Evolutionary conservation across 1,140 invertebrate species (phyloP).

Genomic region (Rhyacophila brunnea): DNA sequence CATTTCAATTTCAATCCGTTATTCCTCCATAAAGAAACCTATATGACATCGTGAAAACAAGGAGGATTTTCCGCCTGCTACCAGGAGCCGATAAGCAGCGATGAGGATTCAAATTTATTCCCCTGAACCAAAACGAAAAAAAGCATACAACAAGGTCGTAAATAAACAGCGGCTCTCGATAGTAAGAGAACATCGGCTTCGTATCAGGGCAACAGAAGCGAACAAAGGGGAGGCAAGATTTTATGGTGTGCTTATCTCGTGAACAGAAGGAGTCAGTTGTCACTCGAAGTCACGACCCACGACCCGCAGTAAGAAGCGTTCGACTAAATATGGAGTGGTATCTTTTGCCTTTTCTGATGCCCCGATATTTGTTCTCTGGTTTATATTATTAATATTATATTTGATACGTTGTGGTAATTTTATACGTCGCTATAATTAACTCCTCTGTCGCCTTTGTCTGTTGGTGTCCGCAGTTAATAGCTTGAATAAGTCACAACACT

Average conservation of each 20-base stretch:
- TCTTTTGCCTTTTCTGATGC: conserved; percentile 6
- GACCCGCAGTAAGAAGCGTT: conserved; percentile 23
- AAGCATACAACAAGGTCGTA: conserved; percentile 14
- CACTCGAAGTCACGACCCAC: conserved; percentile 35
- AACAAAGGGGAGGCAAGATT: conserved; percentile 23
- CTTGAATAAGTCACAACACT: too few species aligned
- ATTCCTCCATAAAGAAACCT: too few species aligned
- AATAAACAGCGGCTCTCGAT: conserved; percentile 24
- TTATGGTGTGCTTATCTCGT: conserved; percentile 34
- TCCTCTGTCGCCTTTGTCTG: not conserved
- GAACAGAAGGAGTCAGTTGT: conserved; percentile 35
- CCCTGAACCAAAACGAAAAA: not conserved
- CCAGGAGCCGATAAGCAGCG: conserved; percentile 8
- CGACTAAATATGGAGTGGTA: conserved; percentile 19
- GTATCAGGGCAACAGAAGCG: conserved; percentile 21
- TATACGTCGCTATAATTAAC: not conserved
- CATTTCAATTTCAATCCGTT: too few species aligned
- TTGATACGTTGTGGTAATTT: not conserved
- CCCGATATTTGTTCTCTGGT: not conserved
- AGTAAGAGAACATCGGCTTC: conserved; percentile 13
- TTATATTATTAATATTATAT: not conserved
- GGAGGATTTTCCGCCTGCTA: conserved; percentile 2
- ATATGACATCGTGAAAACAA: conserved; percentile 6
- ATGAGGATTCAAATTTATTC: conserved; percentile 22
- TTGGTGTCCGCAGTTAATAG: not conserved